These are phyloP conservation scores for Neopelma chrysocephalum DNA, from an alignment of 2,797 vertebrate genomes.

Conservation along the genomic window DNA sequence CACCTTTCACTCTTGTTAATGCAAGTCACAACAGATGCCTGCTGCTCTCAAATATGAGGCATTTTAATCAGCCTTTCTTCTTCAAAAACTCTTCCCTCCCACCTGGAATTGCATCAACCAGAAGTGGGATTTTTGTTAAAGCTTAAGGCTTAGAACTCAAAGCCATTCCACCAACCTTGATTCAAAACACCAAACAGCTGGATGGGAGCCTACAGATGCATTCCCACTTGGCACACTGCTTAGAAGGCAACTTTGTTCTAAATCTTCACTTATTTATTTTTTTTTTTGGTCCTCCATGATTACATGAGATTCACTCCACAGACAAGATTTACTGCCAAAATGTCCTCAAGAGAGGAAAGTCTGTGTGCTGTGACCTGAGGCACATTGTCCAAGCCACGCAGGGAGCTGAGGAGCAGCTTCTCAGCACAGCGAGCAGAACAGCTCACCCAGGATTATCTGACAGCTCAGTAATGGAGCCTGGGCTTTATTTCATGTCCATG, in stretches of 20 bases:
- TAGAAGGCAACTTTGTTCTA: not conserved
- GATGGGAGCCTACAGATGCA: not conserved
- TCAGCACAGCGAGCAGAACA: not conserved
- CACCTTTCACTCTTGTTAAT: not conserved
- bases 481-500: not conserved
- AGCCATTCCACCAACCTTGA: not conserved
- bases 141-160: not conserved
- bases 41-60: not conserved
- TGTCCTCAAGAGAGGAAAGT: not conserved
- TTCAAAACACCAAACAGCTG: not conserved
- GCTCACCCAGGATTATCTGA: not conserved
- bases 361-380: not conserved
- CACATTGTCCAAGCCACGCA: fast-evolving
- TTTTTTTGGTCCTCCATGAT: not conserved
- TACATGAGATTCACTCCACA: not conserved
- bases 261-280: not conserved
- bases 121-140: not conserved
- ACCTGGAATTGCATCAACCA: not conserved
- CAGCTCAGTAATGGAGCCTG: not conserved
- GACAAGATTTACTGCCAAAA: not conserved
- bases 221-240: not conserved
- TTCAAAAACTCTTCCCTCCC: not conserved
- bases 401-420: not conserved
- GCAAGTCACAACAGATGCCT: not conserved
- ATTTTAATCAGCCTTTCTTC: not conserved